Evolutionary conservation across 2,888 invertebrate genomes (phyloP), one percentile per base, ranked within the genome.

Genomic region (Tipula lateralis): DNA sequence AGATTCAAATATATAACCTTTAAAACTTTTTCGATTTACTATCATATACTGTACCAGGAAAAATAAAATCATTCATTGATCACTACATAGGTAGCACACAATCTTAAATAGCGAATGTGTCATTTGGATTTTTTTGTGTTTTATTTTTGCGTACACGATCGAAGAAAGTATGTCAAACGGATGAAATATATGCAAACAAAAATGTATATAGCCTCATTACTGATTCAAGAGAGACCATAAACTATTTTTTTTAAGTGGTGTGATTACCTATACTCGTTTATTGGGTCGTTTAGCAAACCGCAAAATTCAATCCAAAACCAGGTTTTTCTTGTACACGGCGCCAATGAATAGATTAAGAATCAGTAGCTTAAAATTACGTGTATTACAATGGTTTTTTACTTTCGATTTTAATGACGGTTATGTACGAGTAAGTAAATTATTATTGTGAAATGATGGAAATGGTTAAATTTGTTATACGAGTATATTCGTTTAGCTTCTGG

Each of bases 121-220:
- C 66, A 66, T 66, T 50, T 50, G 16, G 16, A 50, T 50, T 16
- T 50, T 36, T 44, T 16, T 3, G 44, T 44, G n/a, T 44, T n/a
- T 44, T 44, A 66, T 66, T 66, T 66, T 12, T 9, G 66, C 24
- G 6, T 66, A 66, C 12, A 9, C 66, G 66, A 24, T 66, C 66
- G 66, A 66, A 66, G 66, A 66, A 66, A 66, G 66, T 66, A 66
- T 66, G 66, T 66, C 66, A 66, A 66, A 66, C 66, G 66, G 66
- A 66, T 66, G 66, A 66, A 66, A 66, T 24, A 66, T 66, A 66
- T 66, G 9, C 3, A 66, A 66, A 50, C n/a, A 50, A 50, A 50
- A 50, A 50, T 19, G n/a, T 66, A 5, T 66, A 24, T 66, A 66
- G 66, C 66, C 66, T 66, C 66, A 66, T 66, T 66, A 66, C 12